Evolutionary conservation across 2,113 vertebrate species (phyloP).

Genomic region (Corythaixoides concolor): DNA sequence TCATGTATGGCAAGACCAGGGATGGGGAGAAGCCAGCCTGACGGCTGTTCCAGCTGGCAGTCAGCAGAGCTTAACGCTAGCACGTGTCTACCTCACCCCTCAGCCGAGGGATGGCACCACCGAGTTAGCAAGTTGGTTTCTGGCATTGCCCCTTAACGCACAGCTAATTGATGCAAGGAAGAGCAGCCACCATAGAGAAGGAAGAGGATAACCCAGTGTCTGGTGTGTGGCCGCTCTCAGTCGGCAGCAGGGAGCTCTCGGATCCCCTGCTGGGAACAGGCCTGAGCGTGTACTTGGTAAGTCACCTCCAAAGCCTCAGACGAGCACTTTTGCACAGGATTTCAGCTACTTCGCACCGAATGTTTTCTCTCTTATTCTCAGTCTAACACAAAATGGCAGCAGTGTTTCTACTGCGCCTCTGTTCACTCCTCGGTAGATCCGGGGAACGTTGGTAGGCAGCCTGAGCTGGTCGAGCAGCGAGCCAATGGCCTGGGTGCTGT

Average conservation of each 20-base stretch:
- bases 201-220: not conserved
- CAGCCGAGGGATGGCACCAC: not conserved
- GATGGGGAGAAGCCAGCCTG: not conserved
- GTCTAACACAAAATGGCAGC: not conserved
- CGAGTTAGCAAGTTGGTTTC: not conserved
- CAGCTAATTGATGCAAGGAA: not conserved
- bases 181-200: not conserved
- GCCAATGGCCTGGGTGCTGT: not conserved
- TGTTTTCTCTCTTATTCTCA: not conserved
- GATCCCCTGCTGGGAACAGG: not conserved
- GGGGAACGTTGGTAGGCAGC: not conserved
- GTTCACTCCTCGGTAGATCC: not conserved
- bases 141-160: not conserved
- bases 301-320: not conserved
- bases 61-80: not conserved
- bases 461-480: not conserved
- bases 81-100: no score
- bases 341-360: not conserved
- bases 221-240: not conserved
- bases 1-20: not conserved
- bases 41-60: not conserved
- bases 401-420: not conserved
- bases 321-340: not conserved
- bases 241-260: not conserved
- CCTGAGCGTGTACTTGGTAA: not conserved